A percentile compares a stretch with the other conserved stretches of the same genome.
phyloP scores from a whole-genome alignment of 2,113 vertebrate species.

The Sceloporus undulatus region DNA sequence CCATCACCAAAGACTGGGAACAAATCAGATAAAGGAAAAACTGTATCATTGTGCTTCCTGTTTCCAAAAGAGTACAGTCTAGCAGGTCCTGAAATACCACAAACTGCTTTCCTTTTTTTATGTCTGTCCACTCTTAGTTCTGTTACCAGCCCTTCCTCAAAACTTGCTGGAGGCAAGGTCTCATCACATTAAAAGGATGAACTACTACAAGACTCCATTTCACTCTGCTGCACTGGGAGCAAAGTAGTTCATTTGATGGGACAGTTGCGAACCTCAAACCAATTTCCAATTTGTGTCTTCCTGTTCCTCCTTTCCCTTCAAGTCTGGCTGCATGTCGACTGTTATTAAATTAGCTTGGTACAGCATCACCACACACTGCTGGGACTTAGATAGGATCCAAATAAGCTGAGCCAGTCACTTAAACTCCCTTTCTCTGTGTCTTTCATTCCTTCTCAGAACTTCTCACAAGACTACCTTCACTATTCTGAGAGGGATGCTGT shows the following conservation, averaged over 20 bases:
- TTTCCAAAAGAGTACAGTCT: slow-evolving; percentile 1
- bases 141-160: slow-evolving; percentile 9
- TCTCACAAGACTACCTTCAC: not conserved
- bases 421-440: not conserved
- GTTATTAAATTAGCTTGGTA: slow-evolving; percentile 37
- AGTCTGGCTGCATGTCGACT: slow-evolving; percentile 25
- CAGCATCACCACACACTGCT: slow-evolving; percentile 33
- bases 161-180: slow-evolving; percentile 29
- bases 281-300: slow-evolving; percentile 46
- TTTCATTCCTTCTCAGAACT: slow-evolving; percentile 1
- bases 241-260: slow-evolving; percentile 41
- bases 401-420: slow-evolving; percentile 2
- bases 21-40: not conserved
- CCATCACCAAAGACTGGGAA: no score
- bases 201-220: slow-evolving; percentile 42
- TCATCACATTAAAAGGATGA: slow-evolving; percentile 42
- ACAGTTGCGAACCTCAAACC: slow-evolving; percentile 44
- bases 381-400: slow-evolving; percentile 31
- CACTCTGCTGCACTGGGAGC: slow-evolving; percentile 35
- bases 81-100: slow-evolving; percentile 1
- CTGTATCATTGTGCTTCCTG: not conserved
- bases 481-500: not conserved
- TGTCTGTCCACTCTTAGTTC: slow-evolving; percentile 12
- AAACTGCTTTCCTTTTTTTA: not conserved
- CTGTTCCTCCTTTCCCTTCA: slow-evolving; percentile 26